Evolutionary conservation across 1,140 invertebrate genomes (phyloP), one percentile per base, ranked within the genome.

Genomic region (Ptiloglossa arizonensis): DNA sequence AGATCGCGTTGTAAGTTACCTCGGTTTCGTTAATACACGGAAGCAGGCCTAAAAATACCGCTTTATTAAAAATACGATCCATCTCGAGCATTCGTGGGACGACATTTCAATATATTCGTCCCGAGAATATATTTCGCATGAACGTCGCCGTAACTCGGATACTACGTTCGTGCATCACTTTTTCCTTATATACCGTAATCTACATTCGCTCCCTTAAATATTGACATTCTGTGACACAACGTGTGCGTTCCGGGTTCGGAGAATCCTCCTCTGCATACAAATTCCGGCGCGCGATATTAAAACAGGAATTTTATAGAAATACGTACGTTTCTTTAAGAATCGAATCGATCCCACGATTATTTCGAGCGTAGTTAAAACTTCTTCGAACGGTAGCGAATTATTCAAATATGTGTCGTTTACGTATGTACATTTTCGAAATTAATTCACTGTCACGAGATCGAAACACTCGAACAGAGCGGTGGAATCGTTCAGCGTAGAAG

Each of bases 131-230:
- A 56, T 56, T 56, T 56, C 54, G 17, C 32, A 29, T 11, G 15
- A 19, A 29, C 54, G 54, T 9, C 27, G 27, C 32, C 54, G 11
- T 56, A 56, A 29, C 27, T 56, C 13, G 22, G 15, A 56, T 29
- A 15, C 27, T 17, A 19, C 15, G 54, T 29, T 56, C 54, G 15
- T 56, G 54, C 54, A 71, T 71, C 8, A 71, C 44, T 71, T 24
- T 41, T 15, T 17, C 24, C 27, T 41, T 57, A 19, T 57, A 29
- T 29, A 1, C 6, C 9, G 11, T n/a, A 50, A 38, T 32, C 27
- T 50, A 62, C 29, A n/a, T 24, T 35, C 41, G 41, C 29, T 19
- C n/a, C 15, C 27, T 48, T 35, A 71, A 59, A 59, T 70, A 59
- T 70, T 35, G 41, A 71, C 29, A 32, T 17, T 38, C 19, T 24